These are phyloP conservation scores for Scelioninae gen. 1 DNA, from an alignment of 2,888 invertebrate genomes.

Conservation along the genomic window DNA sequence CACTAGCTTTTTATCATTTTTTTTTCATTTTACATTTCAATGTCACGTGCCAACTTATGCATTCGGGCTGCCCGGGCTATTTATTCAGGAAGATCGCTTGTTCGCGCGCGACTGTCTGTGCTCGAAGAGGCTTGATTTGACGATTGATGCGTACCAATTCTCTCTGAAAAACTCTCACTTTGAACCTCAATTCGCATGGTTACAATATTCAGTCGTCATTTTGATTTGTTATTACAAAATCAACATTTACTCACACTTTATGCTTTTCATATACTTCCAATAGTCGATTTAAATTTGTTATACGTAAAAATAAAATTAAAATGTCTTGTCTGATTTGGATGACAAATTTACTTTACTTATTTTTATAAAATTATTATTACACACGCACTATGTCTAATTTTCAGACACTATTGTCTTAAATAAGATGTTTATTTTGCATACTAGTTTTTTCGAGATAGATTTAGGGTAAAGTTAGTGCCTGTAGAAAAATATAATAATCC, in stretches of 20 bases:
- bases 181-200: constrained; percentile 32
- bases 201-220: no score
- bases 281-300: constrained; percentile 11
- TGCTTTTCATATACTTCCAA: neutral
- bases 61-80: constrained; percentile 55
- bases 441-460: no score
- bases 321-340: no score
- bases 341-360: no score
- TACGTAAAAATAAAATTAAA: no score
- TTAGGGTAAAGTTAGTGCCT: no score
- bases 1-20: constrained; percentile 18
- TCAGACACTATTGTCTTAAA: no score
- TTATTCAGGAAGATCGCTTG: constrained; percentile 65
- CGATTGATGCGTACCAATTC: constrained; percentile 50
- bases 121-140: constrained; percentile 57
- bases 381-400: no score
- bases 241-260: constrained; percentile 33
- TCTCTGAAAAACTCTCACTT: constrained; percentile 52
- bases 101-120: constrained; percentile 54
- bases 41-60: constrained; percentile 60
- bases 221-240: constrained; percentile 59
- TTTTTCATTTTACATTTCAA: constrained; percentile 58
- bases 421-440: no score
- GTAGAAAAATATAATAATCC: no score
- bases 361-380: no score